Evolutionary conservation across 2,113 vertebrate species (phyloP), one percentile per base, ranked within the genome.

Genomic region (Lamprologus speciosus): DNA sequence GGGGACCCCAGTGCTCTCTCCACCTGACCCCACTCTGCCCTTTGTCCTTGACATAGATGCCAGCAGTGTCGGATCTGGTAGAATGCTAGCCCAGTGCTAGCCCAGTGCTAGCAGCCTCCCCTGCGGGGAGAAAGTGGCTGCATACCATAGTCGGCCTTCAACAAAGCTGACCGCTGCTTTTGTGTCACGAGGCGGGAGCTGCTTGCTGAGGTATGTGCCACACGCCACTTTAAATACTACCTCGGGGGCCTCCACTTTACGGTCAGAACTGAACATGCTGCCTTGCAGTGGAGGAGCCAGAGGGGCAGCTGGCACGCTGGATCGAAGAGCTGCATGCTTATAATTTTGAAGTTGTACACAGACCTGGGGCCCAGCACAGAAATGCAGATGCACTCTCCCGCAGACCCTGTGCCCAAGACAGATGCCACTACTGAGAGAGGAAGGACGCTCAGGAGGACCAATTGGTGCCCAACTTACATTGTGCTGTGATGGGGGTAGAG

Each of bases 401-500:
- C 2, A n/a, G 17, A 6, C 65, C 85, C n/a, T 82, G 80, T 55
- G 35, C 12, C 9, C 3, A n/a, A 3, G 14, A 21, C 4, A 5
- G 9, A n/a, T 75, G 80, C 28, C 12, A 19, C 4, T 60, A 82
- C 37, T 87, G 51, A n/a, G 85, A 82, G 3, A 81, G 13, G 13
- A 82, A 42, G 23, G 37, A 82, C 1, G 8, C 37, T 58, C 13
- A 58, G 55, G 55, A 58, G 23, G 23, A 3, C 7, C 12, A 26
- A 8, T 50, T 50, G 47, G 17, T 51, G 47, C 47, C 50, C 17
- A 5, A 51, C 4, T 5, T n/a, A 51, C 3, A n/a, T 3, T 51
- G 17, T 51, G 50, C 50, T 51, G 50, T n/a, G 50, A 51, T 0
- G 50, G 50, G 13, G 4, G 23, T 16, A 5, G 55, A 28, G 12